Base-by-base conservation (phyloP, 1,140 invertebrate species). In the Sycobia sp. region DNA sequence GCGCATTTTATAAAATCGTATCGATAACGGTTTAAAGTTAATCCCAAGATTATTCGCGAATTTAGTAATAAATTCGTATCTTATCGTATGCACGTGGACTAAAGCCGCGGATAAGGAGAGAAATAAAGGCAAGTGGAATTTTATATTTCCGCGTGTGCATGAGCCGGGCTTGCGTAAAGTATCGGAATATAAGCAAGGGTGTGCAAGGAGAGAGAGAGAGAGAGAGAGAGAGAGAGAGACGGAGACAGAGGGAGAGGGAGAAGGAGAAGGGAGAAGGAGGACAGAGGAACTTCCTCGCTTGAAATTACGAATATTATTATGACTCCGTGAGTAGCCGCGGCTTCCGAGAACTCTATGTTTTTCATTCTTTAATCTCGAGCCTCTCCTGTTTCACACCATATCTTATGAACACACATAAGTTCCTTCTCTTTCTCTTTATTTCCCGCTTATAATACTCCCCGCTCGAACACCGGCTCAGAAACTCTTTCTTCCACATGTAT, bases 301-400 rank as follows among this genome's bases (percentile, higher is more conserved):
- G 53, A 56, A 56, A 62, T 62, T 57, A 53, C 18, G 51, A 62
- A 62, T 67, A 62, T 67, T 64, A 64, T 64, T 64, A 64, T 65
- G 62, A 59, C 54, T 64, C 62, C 25, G 39, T 39, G 34, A 39
- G 46, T 16, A 9, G 16, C 34, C 67, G 72, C 68, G n/a, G 71
- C 71, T 78, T 78, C 76, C 70, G 64, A 73, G 76, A 76, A 77
- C 74, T 69, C 69, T 67, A 68, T 77, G 75, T 78, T 78, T 78
- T 76, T 72, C 72, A 73, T 78, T 76, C 72, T 77, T 78, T 78
- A 78, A 79, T 78, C 76, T 78, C 70, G 65, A n/a, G 60, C 65
- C 69, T 73, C 75, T 78, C 76, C 71, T 69, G 73, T 78, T 77
- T 73, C 76, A 76, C 70, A 74, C 73, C 68, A 71, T 76, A 78